Conservation (phyloP, 2,888 invertebrate species). For the Dorcus parallelipipedus region DNA sequence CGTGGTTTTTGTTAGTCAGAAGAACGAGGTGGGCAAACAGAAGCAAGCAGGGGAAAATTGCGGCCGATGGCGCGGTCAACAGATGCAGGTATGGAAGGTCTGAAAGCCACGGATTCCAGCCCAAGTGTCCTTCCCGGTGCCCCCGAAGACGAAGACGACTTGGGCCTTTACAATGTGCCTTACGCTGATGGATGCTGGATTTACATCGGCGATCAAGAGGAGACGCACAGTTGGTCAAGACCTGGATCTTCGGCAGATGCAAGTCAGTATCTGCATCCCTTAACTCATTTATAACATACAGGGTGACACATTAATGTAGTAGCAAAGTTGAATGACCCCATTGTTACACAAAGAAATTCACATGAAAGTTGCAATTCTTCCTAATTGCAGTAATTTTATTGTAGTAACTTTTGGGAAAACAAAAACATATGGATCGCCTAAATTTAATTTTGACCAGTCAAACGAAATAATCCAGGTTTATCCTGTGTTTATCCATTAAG, state of each 20-base stretch:
- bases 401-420: no score
- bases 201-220: slow-evolving; percentile 71
- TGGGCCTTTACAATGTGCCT: slow-evolving; percentile 72
- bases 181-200: slow-evolving; percentile 72
- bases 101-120: slow-evolving; percentile 64
- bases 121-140: slow-evolving; percentile 56
- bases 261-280: background rate
- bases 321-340: no score
- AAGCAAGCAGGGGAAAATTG: slow-evolving; percentile 50
- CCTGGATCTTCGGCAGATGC: slow-evolving; percentile 36
- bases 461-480: no score
- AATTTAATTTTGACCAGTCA: no score
- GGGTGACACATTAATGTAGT: no score
- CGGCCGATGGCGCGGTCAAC: slow-evolving; percentile 67
- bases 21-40: slow-evolving; percentile 68
- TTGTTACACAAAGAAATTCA: no score
- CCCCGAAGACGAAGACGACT: slow-evolving; percentile 62
- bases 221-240: slow-evolving; percentile 62
- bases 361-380: no score
- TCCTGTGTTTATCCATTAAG: no score
- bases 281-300: background rate
- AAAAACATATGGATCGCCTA: no score
- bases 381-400: no score
- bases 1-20: slow-evolving; percentile 55
- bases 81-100: slow-evolving; percentile 66